phyloP scores from a whole-genome alignment of 2,888 invertebrate genomes.

The Cantharis rufa region DNA sequence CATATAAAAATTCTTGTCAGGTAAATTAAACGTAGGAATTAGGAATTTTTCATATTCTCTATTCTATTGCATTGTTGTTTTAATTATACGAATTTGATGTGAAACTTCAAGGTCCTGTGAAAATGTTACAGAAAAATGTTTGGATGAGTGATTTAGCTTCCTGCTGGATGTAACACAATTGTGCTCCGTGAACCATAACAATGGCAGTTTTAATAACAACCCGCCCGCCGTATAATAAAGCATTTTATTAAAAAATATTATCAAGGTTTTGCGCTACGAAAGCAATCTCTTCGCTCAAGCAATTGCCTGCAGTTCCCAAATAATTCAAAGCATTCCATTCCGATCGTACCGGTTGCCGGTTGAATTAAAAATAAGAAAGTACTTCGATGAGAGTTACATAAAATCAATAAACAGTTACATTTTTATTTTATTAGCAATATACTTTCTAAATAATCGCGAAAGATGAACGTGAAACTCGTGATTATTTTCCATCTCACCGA shows the following conservation, averaged over 20 bases:
- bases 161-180: constrained; percentile 20
- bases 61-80: background rate
- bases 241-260: background rate
- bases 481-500: constrained; percentile 28
- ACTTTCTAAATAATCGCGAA: constrained; percentile 22
- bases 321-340: background rate
- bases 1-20: background rate
- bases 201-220: constrained; percentile 13
- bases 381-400: background rate
- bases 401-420: constrained; percentile 24
- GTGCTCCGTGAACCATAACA: constrained; percentile 17
- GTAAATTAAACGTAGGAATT: background rate
- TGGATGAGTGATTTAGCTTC: constrained; percentile 14
- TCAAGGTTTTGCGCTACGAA: background rate
- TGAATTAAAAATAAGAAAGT: background rate
- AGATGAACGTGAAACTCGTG: constrained; percentile 24
- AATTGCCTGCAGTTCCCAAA: background rate
- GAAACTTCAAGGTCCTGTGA: constrained; percentile 18
- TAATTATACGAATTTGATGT: constrained; percentile 13
- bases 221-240: constrained; percentile 8
- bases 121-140: constrained; percentile 13
- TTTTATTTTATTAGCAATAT: constrained; percentile 3
- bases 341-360: background rate
- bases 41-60: constrained; percentile 9
- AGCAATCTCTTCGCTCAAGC: background rate